Base-by-base conservation (phyloP, 2,888 invertebrate genomes). In the Catocala nupta region DNA sequence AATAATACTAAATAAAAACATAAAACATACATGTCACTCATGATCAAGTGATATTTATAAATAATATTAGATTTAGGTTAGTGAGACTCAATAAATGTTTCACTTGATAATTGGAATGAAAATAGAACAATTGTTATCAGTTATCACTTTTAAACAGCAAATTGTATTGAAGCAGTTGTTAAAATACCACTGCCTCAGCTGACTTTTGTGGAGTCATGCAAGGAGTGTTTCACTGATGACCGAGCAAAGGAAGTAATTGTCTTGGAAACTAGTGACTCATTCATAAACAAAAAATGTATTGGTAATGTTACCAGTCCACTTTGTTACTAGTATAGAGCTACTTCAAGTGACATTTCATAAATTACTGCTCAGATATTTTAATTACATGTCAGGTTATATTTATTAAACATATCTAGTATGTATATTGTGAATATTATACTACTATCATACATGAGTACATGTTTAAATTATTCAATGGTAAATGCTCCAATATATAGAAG, bases 161-260 rank as follows among this genome's bases (percentile, higher is more conserved):
- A 49, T 43, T 59, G 39, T 63, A 63, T 11, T 47, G 43, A 47
- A 59, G 45, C 5, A 49, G 36, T 54, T 45, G 34, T 54, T 13
- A 48, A n/a, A 25, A 45, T 58, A 13, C 7, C 33, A 47, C 5
- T n/a, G 42, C 49, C 49, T 45, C 50, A 57, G 44, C 55, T 60
- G 34, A 54, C 59, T 48, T 63, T 66, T 59, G 48, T 55, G 68
- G 50, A 71, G 62, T 54, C 62, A 59, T 62, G 62, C 53, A 61
- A 68, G 55, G 49, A 63, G 63, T 72, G 75, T 70, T 61, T 78
- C 71, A 74, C 70, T 71, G 75, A 78, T 81, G 80, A 81, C 78
- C 70, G 70, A 75, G 65, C 71, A 65, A 71, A 83, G 81, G 82
- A 84, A 82, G 79, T 74, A 81, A 78, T 81, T 74, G 71, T 75